phyloP scores from a whole-genome alignment of 2,888 invertebrate species.

The Mellilla xanthometata region DNA sequence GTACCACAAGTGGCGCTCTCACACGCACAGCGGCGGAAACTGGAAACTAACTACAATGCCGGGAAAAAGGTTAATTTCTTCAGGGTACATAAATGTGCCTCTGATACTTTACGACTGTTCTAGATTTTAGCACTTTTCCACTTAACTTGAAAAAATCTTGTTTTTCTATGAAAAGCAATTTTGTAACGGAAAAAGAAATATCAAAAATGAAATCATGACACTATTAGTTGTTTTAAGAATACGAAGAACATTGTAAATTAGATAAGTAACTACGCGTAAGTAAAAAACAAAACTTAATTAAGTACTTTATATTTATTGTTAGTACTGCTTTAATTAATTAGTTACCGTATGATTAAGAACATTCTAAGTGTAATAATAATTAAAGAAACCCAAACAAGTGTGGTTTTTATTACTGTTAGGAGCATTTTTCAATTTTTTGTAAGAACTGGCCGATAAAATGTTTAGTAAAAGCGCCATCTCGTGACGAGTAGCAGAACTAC shows the following conservation, averaged over 20 bases:
- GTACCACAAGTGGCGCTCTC: no score
- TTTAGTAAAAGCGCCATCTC: slow-evolving; percentile 36
- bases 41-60: no score
- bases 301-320: slow-evolving; percentile 57
- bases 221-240: background rate
- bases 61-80: no score
- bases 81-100: no score
- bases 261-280: no score
- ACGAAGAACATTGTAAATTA: background rate
- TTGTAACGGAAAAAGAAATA: background rate
- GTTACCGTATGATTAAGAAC: slow-evolving; percentile 30
- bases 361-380: slow-evolving; percentile 28
- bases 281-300: no score
- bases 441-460: no score
- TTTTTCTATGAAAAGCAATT: slow-evolving; percentile 11
- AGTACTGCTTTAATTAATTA: slow-evolving; percentile 71
- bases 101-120: no score
- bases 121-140: no score
- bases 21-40: no score
- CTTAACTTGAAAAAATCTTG: background rate
- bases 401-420: slow-evolving; percentile 30
- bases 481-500: slow-evolving; percentile 23
- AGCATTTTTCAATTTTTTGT: slow-evolving; percentile 13
- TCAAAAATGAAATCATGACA: no score
- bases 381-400: slow-evolving; percentile 26